phyloP scores from a whole-genome alignment of 2,797 vertebrate genomes.

The Ptychobarbus kaznakovi region DNA sequence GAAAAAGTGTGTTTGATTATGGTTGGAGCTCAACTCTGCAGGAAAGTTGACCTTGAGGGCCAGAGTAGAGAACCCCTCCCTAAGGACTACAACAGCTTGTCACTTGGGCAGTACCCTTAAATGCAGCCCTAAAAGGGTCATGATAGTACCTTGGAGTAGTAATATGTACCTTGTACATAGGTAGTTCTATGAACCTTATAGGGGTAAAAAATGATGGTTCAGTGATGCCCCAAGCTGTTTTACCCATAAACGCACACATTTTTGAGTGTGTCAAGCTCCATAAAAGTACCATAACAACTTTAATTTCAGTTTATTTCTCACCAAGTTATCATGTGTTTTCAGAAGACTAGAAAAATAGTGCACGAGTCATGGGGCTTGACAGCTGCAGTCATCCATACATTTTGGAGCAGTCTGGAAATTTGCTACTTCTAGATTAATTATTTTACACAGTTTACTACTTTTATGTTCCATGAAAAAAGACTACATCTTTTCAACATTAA shows the following conservation, averaged over 20 bases:
- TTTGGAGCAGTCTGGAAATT: background rate
- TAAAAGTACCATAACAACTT: background rate
- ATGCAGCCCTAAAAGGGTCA: background rate
- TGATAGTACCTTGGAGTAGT: background rate
- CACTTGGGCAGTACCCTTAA: background rate
- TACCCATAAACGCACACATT: background rate
- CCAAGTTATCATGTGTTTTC: background rate
- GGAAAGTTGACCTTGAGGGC: no score
- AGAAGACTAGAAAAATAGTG: constrained; percentile 5
- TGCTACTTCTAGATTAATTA: background rate
- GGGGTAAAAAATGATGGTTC: background rate
- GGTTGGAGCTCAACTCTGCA: no score
- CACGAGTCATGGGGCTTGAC: background rate
- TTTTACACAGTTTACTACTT: background rate
- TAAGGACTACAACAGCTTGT: background rate
- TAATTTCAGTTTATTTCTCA: background rate
- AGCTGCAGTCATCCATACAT: background rate
- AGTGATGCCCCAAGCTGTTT: background rate
- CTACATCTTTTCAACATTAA: background rate
- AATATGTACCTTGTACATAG: background rate
- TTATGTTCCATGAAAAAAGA: background rate
- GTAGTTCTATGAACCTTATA: background rate
- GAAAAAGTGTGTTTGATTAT: background rate
- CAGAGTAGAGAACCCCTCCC: no score
- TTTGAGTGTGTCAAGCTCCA: background rate